Evolutionary conservation across 2,888 invertebrate species (phyloP).

Genomic region (Calliopum simillimum): DNA sequence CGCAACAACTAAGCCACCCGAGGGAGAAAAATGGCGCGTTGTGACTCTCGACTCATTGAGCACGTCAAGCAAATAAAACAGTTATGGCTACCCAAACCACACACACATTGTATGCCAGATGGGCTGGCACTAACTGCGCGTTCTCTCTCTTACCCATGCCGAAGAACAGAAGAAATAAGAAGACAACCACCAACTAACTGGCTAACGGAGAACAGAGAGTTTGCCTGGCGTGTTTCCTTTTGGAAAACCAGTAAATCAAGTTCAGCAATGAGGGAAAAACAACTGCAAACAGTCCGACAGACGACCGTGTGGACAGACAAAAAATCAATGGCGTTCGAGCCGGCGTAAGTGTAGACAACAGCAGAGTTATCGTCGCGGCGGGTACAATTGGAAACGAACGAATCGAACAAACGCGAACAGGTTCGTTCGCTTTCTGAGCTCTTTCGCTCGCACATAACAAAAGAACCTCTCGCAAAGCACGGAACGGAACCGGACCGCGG

Average conservation of each 20-base stretch:
- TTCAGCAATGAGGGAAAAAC: conserved; percentile 35
- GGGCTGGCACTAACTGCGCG: conserved; percentile 53
- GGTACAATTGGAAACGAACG: conserved; percentile 2
- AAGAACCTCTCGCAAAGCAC: conserved; percentile 67
- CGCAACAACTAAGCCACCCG: conserved; percentile 12
- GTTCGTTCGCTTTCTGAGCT: conserved; percentile 58
- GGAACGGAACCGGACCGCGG: conserved; percentile 54
- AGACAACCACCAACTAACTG: not conserved
- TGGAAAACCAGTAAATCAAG: conserved; percentile 51
- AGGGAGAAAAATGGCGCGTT: conserved; percentile 55
- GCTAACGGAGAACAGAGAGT: not conserved
- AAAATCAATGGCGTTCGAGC: conserved; percentile 52
- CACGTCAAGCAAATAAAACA: conserved; percentile 20
- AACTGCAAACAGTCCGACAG: conserved; percentile 33
- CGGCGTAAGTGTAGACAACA: conserved; percentile 10
- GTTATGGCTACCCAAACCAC: conserved; percentile 45
- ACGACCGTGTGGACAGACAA: conserved; percentile 47
- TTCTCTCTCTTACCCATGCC: not conserved
- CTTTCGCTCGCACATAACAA: conserved; percentile 64
- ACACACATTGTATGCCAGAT: conserved; percentile 48
- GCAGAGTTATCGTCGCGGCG: not conserved
- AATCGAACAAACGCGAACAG: conserved; percentile 52
- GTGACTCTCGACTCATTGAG: conserved; percentile 4
- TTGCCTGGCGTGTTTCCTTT: too few species aligned
- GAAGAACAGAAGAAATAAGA: not conserved